Conservation (phyloP, 2,797 vertebrate genomes). For the Fringilla coelebs region DNA sequence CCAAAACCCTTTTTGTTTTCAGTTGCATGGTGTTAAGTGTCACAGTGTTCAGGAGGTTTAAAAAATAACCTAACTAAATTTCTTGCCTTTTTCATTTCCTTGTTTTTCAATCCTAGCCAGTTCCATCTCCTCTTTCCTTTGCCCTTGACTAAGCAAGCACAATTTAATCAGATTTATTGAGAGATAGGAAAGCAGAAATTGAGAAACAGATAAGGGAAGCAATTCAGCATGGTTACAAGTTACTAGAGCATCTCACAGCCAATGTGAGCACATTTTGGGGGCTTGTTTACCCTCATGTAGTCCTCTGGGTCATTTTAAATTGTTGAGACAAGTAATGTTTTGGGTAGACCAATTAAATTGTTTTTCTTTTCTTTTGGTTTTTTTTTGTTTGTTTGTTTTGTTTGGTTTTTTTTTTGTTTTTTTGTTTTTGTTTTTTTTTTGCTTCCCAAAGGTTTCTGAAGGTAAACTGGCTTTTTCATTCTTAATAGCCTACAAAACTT, state of each 20-base stretch:
- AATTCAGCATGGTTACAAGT: slow-evolving; percentile 3
- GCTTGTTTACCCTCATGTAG: neutral
- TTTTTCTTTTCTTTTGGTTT: neutral
- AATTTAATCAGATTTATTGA: slow-evolving; percentile 58
- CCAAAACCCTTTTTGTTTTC: neutral
- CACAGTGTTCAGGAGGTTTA: neutral
- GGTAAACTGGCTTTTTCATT: neutral
- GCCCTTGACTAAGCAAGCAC: slow-evolving; percentile 48
- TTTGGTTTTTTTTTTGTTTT: neutral
- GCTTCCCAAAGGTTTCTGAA: neutral
- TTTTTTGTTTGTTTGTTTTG: no score
- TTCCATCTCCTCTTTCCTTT: slow-evolving; percentile 43
- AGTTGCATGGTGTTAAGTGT: neutral
- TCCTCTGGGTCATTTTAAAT: neutral
- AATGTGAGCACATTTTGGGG: neutral
- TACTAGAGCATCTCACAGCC: neutral
- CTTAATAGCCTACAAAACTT: neutral
- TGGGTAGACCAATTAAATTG: neutral
- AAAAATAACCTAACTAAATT: neutral
- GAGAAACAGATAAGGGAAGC: neutral
- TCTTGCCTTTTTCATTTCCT: slow-evolving; percentile 35
- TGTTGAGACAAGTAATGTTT: neutral
- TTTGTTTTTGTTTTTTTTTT: neutral
- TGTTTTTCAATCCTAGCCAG: neutral
- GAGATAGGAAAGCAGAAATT: slow-evolving; percentile 36